Evolutionary conservation across 2,113 vertebrate species (phyloP).

Genomic region (Jaculus jaculus): DNA sequence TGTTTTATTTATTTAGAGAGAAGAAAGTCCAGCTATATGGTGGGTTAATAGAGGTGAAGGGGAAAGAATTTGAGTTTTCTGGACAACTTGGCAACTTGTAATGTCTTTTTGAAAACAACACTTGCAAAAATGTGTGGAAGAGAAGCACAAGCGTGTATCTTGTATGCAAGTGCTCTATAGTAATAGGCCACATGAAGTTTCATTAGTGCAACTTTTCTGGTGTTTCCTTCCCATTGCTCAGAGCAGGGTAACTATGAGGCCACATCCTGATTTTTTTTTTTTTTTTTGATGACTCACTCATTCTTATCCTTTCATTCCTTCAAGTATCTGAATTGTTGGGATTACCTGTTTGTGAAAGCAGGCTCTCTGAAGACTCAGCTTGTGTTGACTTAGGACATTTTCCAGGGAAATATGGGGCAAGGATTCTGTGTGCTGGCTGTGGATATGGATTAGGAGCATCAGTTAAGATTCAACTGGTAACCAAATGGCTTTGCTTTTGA

Average conservation of each 20-base stretch:
- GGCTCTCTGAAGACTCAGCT: too few species aligned
- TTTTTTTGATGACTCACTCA: neutral
- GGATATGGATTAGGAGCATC: too few species aligned
- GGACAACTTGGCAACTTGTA: conserved; percentile 26
- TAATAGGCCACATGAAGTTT: neutral
- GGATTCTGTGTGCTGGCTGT: too few species aligned
- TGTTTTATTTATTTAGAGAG: conserved; percentile 4
- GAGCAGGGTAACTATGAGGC: neutral
- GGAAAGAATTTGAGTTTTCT: conserved; percentile 7
- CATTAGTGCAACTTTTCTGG: too few species aligned
- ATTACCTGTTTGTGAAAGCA: too few species aligned
- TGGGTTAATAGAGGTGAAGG: neutral
- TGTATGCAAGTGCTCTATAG: neutral
- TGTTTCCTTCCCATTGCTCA: too few species aligned
- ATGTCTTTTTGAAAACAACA: conserved; percentile 42
- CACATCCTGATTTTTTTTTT: neutral
- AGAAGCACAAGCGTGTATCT: neutral
- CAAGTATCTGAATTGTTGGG: too few species aligned
- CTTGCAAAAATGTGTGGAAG: conserved; percentile 8
- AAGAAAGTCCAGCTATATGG: conserved; percentile 53
- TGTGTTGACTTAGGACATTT: too few species aligned
- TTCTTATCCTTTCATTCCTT: too few species aligned
- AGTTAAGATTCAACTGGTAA: too few species aligned
- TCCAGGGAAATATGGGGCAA: too few species aligned
- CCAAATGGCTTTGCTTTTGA: neutral